Base-by-base conservation (phyloP, 2,888 invertebrate genomes). In the Rosalia funebris region DNA sequence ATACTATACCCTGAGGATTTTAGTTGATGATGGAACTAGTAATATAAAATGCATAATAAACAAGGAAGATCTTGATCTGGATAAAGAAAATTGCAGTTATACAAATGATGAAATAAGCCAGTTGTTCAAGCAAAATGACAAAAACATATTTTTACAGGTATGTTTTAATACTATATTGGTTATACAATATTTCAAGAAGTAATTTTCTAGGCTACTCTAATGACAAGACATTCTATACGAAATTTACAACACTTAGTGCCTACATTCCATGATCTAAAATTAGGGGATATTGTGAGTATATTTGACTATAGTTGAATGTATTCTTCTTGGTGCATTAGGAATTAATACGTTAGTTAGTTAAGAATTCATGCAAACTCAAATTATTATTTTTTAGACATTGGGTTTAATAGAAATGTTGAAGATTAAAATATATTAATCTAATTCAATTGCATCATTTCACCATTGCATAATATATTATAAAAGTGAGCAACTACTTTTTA, bases 11-110 rank as follows among this genome's bases (percentile, higher is more conserved):
- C n/a, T n/a, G n/a, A n/a, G n/a, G n/a, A n/a, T 55, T 63, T 56
- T 32, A 65, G 65, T 65, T 50, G 65, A 65, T 60, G 65, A 65
- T 56, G 60, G 60, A 4, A 65, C 65, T 19, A 60, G 62, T 16
- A 39, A 25, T 42, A 62, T 65, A 14, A 62, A 44, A 48, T 65
- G 65, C 55, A 36, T 65, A 16, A 60, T 65, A 60, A 19, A 46
- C 12, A 42, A 53, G 34, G 37, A 46, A 14, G 19, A 14, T 0
- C 50, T 39, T 15, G 12, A 34, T n/a, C 10, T n/a, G 7, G 11
- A 5, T 7, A 34, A n/a, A 34, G 34, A n/a, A 34, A 3, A n/a
- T 34, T 34, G 34, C 10, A n/a, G 10, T n/a, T 2, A 10, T n/a
- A 34, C 10, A n/a, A 34, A 34, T 34, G 34, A 34, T 34, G 37